Conservation (phyloP, 2,113 vertebrate species). For the Sphyrna mokarran region DNA sequence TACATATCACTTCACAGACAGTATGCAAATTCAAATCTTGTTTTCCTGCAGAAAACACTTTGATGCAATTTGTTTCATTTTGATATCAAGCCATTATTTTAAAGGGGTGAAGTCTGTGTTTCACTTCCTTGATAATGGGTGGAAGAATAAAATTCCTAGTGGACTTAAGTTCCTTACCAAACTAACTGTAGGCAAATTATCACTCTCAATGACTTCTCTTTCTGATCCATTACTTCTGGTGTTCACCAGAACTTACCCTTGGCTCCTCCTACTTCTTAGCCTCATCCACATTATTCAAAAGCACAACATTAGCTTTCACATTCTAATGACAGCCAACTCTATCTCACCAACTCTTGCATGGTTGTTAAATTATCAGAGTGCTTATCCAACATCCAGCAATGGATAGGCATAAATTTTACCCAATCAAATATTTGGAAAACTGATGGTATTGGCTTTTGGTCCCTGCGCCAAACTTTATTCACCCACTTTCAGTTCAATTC, state of each 20-base stretch:
- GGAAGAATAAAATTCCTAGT: not conserved
- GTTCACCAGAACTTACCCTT: too few species aligned
- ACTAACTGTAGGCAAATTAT: not conserved
- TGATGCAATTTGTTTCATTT: not conserved
- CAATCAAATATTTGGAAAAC: not conserved
- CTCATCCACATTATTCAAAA: too few species aligned
- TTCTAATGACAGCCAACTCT: too few species aligned
- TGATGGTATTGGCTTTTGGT: not conserved
- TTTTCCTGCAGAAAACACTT: slow-evolving; percentile 1
- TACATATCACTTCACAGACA: not conserved
- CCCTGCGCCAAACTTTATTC: not conserved
- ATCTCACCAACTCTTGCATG: too few species aligned
- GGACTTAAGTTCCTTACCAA: not conserved
- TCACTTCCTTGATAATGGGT: not conserved
- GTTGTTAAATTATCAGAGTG: not conserved
- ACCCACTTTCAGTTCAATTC: not conserved
- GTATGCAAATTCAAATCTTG: not conserved
- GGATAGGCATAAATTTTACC: not conserved
- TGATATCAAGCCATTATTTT: not conserved
- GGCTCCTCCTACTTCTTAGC: too few species aligned
- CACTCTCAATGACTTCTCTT: not conserved
- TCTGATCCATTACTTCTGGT: not conserved
- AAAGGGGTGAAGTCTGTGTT: not conserved
- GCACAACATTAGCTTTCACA: too few species aligned
- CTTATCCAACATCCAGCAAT: not conserved